These are phyloP conservation scores for Samia ricini DNA, from an alignment of 1,140 invertebrate genomes.

Conservation along the genomic window DNA sequence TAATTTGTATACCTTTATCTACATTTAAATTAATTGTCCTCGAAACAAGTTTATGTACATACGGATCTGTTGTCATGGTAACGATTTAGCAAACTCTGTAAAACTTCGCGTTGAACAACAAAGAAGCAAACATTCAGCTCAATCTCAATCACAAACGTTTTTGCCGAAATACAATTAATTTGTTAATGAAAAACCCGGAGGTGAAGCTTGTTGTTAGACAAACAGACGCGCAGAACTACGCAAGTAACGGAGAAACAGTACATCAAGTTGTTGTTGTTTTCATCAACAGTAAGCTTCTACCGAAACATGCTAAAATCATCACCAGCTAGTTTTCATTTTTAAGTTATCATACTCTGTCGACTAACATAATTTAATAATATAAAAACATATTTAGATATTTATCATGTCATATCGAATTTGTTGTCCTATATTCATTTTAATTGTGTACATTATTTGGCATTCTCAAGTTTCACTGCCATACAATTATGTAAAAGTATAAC, in stretches of 20 bases:
- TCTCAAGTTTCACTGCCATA: no score
- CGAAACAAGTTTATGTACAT: background rate
- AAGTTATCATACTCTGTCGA: no score
- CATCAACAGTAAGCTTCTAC: background rate
- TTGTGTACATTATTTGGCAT: no score
- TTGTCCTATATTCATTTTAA: no score
- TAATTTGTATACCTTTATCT: no score
- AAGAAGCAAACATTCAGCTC: background rate
- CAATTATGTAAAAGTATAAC: no score
- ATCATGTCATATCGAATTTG: no score
- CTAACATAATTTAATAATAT: no score
- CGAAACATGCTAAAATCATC: no score
- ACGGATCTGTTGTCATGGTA: background rate
- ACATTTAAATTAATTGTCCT: no score
- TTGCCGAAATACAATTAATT: constrained; percentile 8
- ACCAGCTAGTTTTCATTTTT: no score
- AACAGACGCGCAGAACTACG: background rate
- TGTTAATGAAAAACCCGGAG: constrained; percentile 7
- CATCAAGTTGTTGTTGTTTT: background rate
- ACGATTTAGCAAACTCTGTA: background rate
- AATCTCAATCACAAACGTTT: constrained; percentile 1
- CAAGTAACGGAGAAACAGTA: background rate
- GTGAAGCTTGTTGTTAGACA: background rate
- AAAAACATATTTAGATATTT: no score
- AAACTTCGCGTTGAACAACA: background rate